Evolutionary conservation across 2,888 invertebrate species (phyloP), one percentile per base, ranked within the genome.

Genomic region (Lasiommata megera): DNA sequence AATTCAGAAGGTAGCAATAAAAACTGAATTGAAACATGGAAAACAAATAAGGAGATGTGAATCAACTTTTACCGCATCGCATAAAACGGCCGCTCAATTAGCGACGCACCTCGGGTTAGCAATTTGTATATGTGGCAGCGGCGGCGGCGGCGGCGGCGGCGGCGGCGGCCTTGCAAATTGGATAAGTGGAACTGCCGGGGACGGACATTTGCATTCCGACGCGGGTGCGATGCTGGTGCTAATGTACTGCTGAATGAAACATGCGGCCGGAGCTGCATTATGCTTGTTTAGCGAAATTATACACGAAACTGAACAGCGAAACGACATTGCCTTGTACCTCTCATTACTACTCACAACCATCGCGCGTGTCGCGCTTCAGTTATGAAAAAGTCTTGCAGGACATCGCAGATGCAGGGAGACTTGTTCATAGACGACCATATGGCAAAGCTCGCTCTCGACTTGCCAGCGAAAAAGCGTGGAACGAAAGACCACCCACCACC

Each of bases 41-140:
- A 40, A 40, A 31, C 14, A 17, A 46, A 44, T 8, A 40, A 34
- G 34, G 7, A 50, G 28, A 28, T 51, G 11, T 38, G 11, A 40
- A 51, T 37, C 37, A 36, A 37, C 36, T 40, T 51, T 37, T 28
- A 31, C 14, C 38, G n/a, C 5, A 7, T 18, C 28, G 38, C n/a
- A 37, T 16, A 48, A 29, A 29, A 18, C 56, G 51, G 37, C 14
- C 54, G 56, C 58, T 62, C 63, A 63, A 63, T 63, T 63, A 63
- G 60, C 54, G 47, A 31, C 23, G 56, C 36, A 16, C 43, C 37
- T 51, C 46, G 38, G 37, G 44, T 58, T 57, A 62, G 60, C 65
- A 65, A 63, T 65, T 65, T 65, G 65, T 60, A 62, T 54, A 65
- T 58, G 62, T 59, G 65, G 61, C 65, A 60, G 60, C 58, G 52